phyloP scores from a whole-genome alignment of 2,797 vertebrate genomes.

The Rhincodon typus region DNA sequence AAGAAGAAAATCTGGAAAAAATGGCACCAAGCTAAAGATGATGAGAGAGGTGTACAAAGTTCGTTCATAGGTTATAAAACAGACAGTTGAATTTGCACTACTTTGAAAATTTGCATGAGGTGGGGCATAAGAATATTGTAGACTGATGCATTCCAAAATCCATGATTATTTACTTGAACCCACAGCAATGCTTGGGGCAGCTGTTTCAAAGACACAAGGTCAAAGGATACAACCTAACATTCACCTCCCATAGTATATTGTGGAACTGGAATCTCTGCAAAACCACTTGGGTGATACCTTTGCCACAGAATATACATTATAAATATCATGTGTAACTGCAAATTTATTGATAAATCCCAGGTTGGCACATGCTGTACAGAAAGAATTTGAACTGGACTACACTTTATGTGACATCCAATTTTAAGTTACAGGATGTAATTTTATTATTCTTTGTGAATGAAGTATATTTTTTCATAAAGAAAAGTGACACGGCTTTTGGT shows the following conservation, averaged over 20 bases:
- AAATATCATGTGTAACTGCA: neutral
- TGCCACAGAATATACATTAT: neutral
- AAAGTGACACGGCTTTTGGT: neutral
- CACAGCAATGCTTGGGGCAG: neutral
- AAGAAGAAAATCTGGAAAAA: neutral
- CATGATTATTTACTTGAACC: neutral
- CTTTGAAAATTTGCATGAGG: neutral
- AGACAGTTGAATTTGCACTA: neutral
- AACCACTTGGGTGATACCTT: neutral
- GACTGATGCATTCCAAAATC: neutral
- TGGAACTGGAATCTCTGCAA: neutral
- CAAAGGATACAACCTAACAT: neutral
- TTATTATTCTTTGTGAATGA: neutral
- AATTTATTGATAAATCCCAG: neutral
- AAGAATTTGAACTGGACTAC: neutral
- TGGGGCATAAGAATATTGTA: neutral
- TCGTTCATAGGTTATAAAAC: neutral
- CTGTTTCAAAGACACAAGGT: neutral
- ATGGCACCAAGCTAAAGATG: neutral
- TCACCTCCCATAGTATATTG: neutral
- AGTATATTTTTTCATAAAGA: neutral
- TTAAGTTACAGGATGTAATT: neutral
- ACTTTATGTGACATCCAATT: neutral
- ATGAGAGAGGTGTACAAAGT: neutral
- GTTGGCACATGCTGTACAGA: neutral